A percentile compares a stretch with the other conserved stretches of the same genome.
phyloP scores from a whole-genome alignment of 2,888 invertebrate genomes.

The Drosophila colorata region DNA sequence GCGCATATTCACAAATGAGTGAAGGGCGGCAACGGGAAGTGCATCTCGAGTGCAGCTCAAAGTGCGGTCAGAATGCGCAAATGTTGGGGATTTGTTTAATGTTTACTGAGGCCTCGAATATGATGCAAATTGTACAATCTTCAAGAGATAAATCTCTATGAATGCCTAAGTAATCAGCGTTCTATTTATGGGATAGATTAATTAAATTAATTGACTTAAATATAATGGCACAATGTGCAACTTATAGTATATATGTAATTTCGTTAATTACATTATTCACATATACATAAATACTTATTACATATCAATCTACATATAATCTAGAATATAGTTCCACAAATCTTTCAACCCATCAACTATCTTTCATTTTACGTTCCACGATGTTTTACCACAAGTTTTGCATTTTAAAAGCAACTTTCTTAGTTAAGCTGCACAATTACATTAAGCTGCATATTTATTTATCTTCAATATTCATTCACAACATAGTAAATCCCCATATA shows the following conservation, averaged over 20 bases:
- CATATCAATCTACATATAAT: too few species aligned
- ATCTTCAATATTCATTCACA: conserved; percentile 1
- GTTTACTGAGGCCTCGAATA: conserved; percentile 8
- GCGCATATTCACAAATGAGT: conserved; percentile 45
- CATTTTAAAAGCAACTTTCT: background rate
- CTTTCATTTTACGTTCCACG: too few species aligned
- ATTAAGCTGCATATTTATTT: background rate
- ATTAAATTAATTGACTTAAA: too few species aligned
- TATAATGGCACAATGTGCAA: too few species aligned
- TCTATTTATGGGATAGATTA: background rate
- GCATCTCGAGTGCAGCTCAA: conserved; percentile 44
- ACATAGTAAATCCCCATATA: background rate
- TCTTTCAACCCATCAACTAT: too few species aligned
- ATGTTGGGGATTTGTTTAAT: conserved; percentile 37
- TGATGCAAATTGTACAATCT: conserved; percentile 9
- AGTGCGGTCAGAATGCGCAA: conserved; percentile 45
- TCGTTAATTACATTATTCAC: too few species aligned
- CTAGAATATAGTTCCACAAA: too few species aligned
- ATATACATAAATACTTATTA: too few species aligned
- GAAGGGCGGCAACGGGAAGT: conserved; percentile 13
- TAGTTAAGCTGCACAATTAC: background rate
- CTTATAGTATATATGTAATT: too few species aligned
- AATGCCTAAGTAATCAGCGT: background rate
- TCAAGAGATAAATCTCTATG: background rate
- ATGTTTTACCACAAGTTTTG: too few species aligned